Base-by-base conservation (phyloP, 1,140 invertebrate genomes). In the silkworm (Bombyx mori) region DNA sequence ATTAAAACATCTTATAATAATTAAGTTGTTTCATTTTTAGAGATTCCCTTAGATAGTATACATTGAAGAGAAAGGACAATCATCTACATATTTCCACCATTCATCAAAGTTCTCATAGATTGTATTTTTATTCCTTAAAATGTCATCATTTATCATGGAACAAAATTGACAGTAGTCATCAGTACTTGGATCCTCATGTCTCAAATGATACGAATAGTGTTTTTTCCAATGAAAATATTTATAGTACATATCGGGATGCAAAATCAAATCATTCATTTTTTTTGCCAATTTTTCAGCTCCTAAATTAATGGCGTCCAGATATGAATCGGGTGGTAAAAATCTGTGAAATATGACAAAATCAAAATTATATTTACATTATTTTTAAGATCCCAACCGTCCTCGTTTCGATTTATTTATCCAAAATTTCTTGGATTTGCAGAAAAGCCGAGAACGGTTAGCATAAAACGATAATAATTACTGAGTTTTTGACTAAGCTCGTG, bases 121-220 rank as follows among this genome's bases (percentile, higher is more conserved):
- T 35, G 54, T 66, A 2, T 52, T 52, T 7, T 35, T 46, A 26
- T 18, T 58, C 45, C 56, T 62, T 8, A 70, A 45, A 9, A 26
- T 5, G 7, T 65, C 46, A n/a, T 66, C 46, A n/a, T 77, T 79
- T 1, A 68, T n/a, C 35, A 64, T 60, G 7, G 58, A 65, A 42
- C 77, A 79, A 45, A 79, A 71, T 6, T 58, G 43, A 52, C 78
- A 79, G 47, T 70, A 77, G 1, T 74, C 71, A 44, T 78, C 72
- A 0, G 75, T 68, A 0, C 69, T 60, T 0, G 73, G 61, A 35
- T 48, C 60, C 42, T 73, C 68, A 42, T 69, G 54, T 5, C 63
- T 69, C 6, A 51, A 56, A 26, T 73, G 69, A 44, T 67, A 68
- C 0, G 62, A 67, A 52, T 81, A 81, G 48, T 76, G 60, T 0